Percentiles rank a stretch among this genome's conserved stretches.
Conservation (phyloP, 2,113 vertebrate species). For the Trogon surrucura region DNA sequence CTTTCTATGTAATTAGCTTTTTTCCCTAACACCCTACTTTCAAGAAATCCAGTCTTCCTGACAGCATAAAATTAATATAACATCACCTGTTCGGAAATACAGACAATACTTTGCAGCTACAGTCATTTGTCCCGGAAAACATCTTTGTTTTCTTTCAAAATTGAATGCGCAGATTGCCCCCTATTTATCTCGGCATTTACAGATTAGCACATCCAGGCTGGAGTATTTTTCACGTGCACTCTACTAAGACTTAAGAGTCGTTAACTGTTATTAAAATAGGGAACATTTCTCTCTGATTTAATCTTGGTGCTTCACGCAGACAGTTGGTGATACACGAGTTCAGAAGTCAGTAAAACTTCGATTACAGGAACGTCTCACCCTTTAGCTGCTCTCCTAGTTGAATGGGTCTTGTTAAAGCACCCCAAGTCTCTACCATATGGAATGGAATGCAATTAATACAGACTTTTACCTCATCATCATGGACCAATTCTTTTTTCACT, state of each 20-base stretch:
- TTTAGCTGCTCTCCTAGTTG: neutral
- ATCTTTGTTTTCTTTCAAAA: neutral
- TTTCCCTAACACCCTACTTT: neutral
- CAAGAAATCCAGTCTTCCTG: neutral
- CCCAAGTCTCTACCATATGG: neutral
- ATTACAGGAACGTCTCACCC: neutral
- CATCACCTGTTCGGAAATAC: neutral
- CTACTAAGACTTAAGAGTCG: neutral
- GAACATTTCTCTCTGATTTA: neutral
- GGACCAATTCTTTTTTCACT: conserved; percentile 98
- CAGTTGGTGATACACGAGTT: neutral
- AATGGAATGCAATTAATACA: neutral
- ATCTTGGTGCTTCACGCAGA: neutral
- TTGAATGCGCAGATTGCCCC: neutral
- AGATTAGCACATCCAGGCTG: neutral
- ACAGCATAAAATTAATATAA: neutral
- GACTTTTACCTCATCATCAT: conserved; percentile 91
- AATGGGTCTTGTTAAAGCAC: neutral
- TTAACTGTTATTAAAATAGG: neutral
- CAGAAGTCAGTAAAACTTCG: neutral
- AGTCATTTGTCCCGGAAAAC: neutral
- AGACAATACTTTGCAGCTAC: neutral
- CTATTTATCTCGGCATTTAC: neutral
- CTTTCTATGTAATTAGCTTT: neutral
- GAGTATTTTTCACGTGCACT: neutral